Conservation (phyloP, 2,888 invertebrate species). For the Norana najaformis region DNA sequence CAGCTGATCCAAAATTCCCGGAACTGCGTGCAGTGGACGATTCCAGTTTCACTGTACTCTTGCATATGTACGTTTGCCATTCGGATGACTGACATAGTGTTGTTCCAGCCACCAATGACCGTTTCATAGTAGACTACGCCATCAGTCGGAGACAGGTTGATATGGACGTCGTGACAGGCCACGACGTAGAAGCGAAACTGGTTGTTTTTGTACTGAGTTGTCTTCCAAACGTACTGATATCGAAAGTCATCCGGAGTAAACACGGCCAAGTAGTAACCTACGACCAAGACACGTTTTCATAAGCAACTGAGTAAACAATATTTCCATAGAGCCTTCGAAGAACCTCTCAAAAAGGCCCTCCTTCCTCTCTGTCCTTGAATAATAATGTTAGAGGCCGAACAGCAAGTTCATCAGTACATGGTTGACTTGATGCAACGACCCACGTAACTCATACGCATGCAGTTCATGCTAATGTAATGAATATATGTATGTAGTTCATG, state of each 20-base stretch:
- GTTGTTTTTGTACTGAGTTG: constrained; percentile 25
- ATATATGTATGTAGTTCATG: not conserved
- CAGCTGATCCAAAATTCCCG: constrained; percentile 31
- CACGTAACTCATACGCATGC: not conserved
- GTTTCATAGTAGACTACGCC: constrained; percentile 28
- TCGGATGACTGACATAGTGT: constrained; percentile 32
- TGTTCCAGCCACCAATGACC: constrained; percentile 30
- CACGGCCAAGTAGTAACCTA: constrained; percentile 30
- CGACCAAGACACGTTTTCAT: not conserved
- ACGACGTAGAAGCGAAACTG: constrained; percentile 31
- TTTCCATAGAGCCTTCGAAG: too few species aligned
- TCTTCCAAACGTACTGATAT: constrained; percentile 35
- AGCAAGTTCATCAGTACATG: too few species aligned
- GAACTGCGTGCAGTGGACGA: not conserved
- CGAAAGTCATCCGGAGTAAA: constrained; percentile 32
- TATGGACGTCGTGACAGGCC: constrained; percentile 34
- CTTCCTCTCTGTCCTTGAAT: too few species aligned
- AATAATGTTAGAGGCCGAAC: too few species aligned
- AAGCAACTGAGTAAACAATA: not conserved
- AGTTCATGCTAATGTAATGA: not conserved
- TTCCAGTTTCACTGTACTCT: constrained; percentile 24
- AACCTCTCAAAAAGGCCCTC: too few species aligned
- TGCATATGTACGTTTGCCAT: not conserved
- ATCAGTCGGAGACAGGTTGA: constrained; percentile 29
- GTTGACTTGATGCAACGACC: not conserved